These are phyloP conservation scores for Chunga burmeisteri DNA, from an alignment of 2,113 vertebrate genomes.

Conservation along the genomic window DNA sequence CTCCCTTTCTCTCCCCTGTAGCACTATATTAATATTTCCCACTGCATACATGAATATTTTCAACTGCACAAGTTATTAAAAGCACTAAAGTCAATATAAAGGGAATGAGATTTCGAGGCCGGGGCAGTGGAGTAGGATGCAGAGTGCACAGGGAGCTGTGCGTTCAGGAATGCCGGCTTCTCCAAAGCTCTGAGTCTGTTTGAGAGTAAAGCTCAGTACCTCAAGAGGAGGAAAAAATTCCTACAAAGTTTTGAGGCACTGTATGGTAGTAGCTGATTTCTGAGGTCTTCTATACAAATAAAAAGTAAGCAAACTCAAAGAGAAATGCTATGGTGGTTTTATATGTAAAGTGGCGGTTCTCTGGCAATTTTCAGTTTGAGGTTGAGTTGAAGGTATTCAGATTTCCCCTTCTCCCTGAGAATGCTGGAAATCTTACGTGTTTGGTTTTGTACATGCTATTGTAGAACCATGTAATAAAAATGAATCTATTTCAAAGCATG, in stretches of 20 bases:
- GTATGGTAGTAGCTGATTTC: not conserved
- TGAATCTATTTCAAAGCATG: not conserved
- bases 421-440: not conserved
- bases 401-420: not conserved
- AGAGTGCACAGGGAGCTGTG: accelerated
- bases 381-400: not conserved
- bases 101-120: not conserved
- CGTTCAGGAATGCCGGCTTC: not conserved
- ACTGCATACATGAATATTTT: not conserved
- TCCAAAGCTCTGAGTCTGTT: accelerated
- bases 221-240: not conserved
- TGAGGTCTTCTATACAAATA: not conserved
- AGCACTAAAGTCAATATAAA: not conserved
- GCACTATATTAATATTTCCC: not conserved
- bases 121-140: not conserved
- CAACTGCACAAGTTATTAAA: not conserved
- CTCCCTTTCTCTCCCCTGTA: not conserved
- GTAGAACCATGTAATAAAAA: not conserved
- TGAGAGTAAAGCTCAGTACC: not conserved
- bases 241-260: not conserved
- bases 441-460: not conserved
- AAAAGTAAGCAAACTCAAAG: not conserved
- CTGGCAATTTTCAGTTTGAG: not conserved
- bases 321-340: not conserved
- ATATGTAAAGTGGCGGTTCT: not conserved